Base-by-base conservation (phyloP, 2,888 invertebrate genomes). In the Plebejus argus region DNA sequence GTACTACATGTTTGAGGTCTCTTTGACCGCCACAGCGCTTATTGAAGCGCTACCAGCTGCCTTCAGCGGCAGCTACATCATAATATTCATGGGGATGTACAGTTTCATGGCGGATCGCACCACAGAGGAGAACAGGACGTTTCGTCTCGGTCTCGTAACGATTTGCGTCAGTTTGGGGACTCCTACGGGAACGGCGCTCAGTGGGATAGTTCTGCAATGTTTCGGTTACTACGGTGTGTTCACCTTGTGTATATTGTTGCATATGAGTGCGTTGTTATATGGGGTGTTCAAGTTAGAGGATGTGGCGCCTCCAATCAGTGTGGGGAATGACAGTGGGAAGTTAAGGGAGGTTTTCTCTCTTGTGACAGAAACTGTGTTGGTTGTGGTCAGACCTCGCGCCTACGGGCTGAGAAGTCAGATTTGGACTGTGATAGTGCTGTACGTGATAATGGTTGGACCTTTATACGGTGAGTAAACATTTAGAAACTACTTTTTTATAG, bases 61-160 rank as follows among this genome's bases (percentile, higher is more conserved):
- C 1, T 89, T 95, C 33, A 94, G 95, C 53, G 96, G 96, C 10
- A 95, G 96, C 76, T 95, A 95, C 82, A 94, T 95, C 72, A 93
- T 95, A 12, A 92, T 95, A 86, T 95, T 95, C 82, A 94, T 95
- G 91, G 95, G 95, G 66, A 93, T 96, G 90, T 95, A 94, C 87
- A 95, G 95, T 84, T 96, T 95, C 84, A 93, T 96, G 83, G 93
- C 95, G 5, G 95, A 95, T 79, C 92, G 95, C 76, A 95, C 96
- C 53, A 90, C 95, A 1, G 82, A 95, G 56, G 94, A 95, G 83
- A 95, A 95, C 87, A 92, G 96, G 78, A 96, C 96, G n/a, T 93
- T 96, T 79, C 91, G 96, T 78, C 89, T 96, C 71, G 96, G 96
- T 15, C 87, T 96, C 8, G 94, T 95, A n/a, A 94, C 95, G 18